phyloP scores from a whole-genome alignment of 2,888 invertebrate genomes.

The Choristoneura rosaceana region DNA sequence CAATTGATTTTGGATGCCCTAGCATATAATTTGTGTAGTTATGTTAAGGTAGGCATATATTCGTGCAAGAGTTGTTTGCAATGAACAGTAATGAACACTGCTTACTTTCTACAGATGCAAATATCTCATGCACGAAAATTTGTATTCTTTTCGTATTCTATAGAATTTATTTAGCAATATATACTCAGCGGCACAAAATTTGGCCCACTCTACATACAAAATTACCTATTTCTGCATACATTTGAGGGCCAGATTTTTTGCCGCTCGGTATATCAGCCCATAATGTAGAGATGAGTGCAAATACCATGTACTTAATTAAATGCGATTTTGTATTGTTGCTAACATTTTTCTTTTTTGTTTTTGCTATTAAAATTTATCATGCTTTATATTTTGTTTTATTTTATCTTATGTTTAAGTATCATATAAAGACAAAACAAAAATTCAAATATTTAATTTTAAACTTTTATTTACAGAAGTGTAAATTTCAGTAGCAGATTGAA shows the following conservation, averaged over 20 bases:
- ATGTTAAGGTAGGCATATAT: slow-evolving; percentile 43
- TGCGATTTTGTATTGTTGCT: slow-evolving; percentile 45
- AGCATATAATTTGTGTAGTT: slow-evolving; percentile 65
- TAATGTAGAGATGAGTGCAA: neutral
- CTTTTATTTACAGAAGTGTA: slow-evolving; percentile 77
- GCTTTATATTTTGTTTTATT: slow-evolving; percentile 63
- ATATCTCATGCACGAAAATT: neutral
- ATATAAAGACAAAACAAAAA: slow-evolving; percentile 42
- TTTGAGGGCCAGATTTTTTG: no score
- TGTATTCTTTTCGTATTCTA: slow-evolving; percentile 9
- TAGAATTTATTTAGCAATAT: slow-evolving; percentile 1
- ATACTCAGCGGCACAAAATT: no score
- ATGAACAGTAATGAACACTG: neutral
- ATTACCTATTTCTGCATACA: no score
- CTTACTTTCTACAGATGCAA: neutral
- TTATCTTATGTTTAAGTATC: slow-evolving; percentile 5
- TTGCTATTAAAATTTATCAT: slow-evolving; percentile 56
- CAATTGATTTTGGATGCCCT: slow-evolving; percentile 78
- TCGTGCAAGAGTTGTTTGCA: slow-evolving; percentile 26
- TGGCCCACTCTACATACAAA: no score
- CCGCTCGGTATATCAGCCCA: neutral
- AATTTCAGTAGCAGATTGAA: slow-evolving; percentile 64
- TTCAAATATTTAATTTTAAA: slow-evolving; percentile 51
- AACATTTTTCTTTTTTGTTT: slow-evolving; percentile 58
- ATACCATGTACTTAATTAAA: slow-evolving; percentile 5